Conservation (phyloP, 1,140 invertebrate genomes). For the Eubasilissa regina region DNA sequence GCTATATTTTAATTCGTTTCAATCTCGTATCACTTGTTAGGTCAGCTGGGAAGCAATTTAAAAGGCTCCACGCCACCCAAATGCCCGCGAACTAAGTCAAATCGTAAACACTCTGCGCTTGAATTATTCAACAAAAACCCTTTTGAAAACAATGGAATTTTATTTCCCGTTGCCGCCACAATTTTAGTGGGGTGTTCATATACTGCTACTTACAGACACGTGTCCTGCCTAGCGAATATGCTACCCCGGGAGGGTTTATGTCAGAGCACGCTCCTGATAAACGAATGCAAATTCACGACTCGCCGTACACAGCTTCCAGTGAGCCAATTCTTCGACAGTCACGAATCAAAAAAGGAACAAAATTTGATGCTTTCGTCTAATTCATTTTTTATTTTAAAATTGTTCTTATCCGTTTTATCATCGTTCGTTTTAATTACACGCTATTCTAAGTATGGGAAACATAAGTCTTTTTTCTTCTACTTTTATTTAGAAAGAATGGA, state of each 20-base stretch:
- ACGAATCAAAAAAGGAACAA: no score
- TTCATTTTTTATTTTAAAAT: no score
- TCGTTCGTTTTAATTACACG: no score
- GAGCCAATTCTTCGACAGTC: background rate
- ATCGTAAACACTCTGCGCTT: conserved; percentile 18
- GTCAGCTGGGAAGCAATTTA: background rate
- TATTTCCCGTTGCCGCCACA: conserved; percentile 19
- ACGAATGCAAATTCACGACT: conserved; percentile 37
- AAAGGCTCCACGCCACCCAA: background rate
- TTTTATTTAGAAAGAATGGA: no score
- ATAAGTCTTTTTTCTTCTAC: no score
- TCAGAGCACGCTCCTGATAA: conserved; percentile 30
- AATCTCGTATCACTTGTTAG: background rate
- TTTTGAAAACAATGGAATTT: conserved; percentile 49
- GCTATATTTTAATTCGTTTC: background rate
- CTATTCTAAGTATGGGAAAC: no score
- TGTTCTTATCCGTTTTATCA: no score
- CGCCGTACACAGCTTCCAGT: background rate
- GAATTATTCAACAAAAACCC: conserved; percentile 46
- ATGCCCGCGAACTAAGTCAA: background rate
- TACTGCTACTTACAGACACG: background rate
- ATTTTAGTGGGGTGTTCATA: background rate
- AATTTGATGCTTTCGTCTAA: no score
- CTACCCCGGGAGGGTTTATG: conserved; percentile 6
- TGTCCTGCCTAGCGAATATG: background rate